Conservation (phyloP, 1,140 invertebrate genomes). For the Eulimnadia texana region DNA sequence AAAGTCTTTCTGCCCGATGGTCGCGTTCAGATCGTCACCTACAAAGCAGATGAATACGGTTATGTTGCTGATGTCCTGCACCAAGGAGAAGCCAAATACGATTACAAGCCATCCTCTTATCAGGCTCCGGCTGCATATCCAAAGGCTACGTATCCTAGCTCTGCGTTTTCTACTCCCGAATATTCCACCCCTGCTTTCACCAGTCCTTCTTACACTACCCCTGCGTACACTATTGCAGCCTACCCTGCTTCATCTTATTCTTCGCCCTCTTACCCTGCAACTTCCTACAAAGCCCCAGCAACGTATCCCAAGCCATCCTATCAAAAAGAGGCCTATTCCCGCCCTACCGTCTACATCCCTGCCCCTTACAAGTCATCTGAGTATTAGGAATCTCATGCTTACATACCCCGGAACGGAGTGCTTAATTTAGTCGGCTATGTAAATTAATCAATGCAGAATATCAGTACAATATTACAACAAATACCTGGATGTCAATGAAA, state of each 20-base stretch:
- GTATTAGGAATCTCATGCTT: too few relatives aligned
- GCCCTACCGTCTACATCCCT: too few relatives aligned
- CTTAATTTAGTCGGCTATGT: too few relatives aligned
- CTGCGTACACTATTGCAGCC: not conserved
- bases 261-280: too few relatives aligned
- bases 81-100: not conserved
- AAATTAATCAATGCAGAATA: too few relatives aligned
- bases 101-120: slow-evolving; percentile 3
- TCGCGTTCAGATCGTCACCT: slow-evolving; percentile 18
- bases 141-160: not conserved
- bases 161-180: not conserved
- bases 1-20: slow-evolving; percentile 16
- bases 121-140: not conserved
- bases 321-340: too few relatives aligned
- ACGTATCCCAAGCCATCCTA: too few relatives aligned
- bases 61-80: slow-evolving; percentile 15
- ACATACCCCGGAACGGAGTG: too few relatives aligned
- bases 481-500: too few relatives aligned
- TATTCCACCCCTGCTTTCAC: not conserved
- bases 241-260: not conserved
- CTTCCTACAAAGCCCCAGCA: too few relatives aligned
- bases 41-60: slow-evolving; percentile 12
- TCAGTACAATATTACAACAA: too few relatives aligned
- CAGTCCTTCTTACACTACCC: not conserved
- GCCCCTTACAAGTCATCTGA: too few relatives aligned